phyloP scores from a whole-genome alignment of 2,888 invertebrate genomes.

The Dioctria rufipes region DNA sequence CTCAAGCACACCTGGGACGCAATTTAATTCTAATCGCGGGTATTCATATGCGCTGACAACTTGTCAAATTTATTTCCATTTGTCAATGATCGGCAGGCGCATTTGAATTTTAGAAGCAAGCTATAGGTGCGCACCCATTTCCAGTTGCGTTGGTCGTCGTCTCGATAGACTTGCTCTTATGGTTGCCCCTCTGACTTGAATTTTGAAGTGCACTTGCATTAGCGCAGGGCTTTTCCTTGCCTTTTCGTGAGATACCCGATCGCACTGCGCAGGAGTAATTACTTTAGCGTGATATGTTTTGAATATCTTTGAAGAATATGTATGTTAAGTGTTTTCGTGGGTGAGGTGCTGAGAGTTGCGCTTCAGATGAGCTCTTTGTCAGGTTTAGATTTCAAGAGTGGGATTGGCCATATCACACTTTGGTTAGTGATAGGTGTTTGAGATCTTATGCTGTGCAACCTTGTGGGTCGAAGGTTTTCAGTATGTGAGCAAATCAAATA shows the following conservation, averaged over 20 bases:
- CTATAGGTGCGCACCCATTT: slow-evolving; percentile 27
- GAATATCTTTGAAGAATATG: slow-evolving; percentile 4
- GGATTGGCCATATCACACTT: slow-evolving; percentile 11
- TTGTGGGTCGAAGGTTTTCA: too few relatives aligned
- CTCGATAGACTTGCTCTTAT: not conserved
- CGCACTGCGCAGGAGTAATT: slow-evolving; percentile 38
- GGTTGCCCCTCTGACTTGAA: not conserved
- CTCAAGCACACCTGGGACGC: slow-evolving; percentile 43
- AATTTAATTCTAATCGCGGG: slow-evolving; percentile 33
- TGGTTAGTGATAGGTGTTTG: too few relatives aligned
- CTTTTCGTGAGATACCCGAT: not conserved
- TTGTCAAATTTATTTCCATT: slow-evolving; percentile 51
- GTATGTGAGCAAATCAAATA: too few relatives aligned
- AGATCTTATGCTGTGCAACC: too few relatives aligned
- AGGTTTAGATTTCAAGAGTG: slow-evolving; percentile 18
- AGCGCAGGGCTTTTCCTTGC: not conserved
- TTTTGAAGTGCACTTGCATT: slow-evolving; percentile 38
- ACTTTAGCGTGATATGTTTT: slow-evolving; percentile 46
- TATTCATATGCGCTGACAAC: slow-evolving; percentile 52
- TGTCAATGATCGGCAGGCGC: slow-evolving; percentile 50
- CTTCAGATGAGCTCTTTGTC: slow-evolving; percentile 5
- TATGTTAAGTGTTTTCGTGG: slow-evolving; percentile 28
- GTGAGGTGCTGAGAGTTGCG: slow-evolving; percentile 45
- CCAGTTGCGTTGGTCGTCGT: not conserved
- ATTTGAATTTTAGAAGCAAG: slow-evolving; percentile 42